These are phyloP conservation scores for Melierax canorus DNA, from an alignment of 2,113 vertebrate species.

Conservation along the genomic window DNA sequence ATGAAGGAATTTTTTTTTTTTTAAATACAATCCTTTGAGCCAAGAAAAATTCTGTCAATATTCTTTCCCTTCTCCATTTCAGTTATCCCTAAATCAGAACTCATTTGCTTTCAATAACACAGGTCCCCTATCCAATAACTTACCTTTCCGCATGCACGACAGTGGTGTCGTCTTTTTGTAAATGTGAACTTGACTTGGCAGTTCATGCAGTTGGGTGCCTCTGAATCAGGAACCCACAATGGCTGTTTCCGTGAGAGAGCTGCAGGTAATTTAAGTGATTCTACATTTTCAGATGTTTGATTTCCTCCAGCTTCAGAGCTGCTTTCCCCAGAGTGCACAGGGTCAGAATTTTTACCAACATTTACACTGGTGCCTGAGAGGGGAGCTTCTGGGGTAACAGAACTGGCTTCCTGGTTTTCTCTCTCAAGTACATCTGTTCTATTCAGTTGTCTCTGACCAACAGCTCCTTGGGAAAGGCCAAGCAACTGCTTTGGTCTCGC, in stretches of 20 bases:
- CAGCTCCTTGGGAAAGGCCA: conserved; percentile 63
- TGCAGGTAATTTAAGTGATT: conserved; percentile 3
- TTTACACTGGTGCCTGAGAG: neutral
- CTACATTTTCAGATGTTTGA: conserved; percentile 13
- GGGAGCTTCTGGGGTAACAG: neutral
- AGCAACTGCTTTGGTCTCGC: conserved; percentile 85
- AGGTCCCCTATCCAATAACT: neutral
- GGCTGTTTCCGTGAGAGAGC: conserved; percentile 83
- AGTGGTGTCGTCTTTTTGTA: conserved; percentile 92
- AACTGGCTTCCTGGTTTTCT: conserved; percentile 28
- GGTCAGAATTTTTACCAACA: neutral
- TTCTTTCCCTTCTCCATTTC: neutral
- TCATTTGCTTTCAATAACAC: neutral
- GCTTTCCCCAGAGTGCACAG: conserved; percentile 61
- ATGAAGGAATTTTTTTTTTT: neutral
- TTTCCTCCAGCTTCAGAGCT: conserved; percentile 67
- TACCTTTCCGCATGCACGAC: conserved; percentile 96
- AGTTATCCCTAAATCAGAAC: neutral
- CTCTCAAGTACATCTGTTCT: neutral
- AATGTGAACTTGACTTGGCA: conserved; percentile 92
- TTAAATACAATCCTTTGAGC: neutral
- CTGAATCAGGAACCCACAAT: conserved; percentile 90
- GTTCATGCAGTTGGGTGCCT: conserved; percentile 94
- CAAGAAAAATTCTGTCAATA: neutral
- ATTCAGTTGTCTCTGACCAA: conserved; percentile 44